phyloP scores from a whole-genome alignment of 2,888 invertebrate genomes.

The Encarsia formosa region DNA sequence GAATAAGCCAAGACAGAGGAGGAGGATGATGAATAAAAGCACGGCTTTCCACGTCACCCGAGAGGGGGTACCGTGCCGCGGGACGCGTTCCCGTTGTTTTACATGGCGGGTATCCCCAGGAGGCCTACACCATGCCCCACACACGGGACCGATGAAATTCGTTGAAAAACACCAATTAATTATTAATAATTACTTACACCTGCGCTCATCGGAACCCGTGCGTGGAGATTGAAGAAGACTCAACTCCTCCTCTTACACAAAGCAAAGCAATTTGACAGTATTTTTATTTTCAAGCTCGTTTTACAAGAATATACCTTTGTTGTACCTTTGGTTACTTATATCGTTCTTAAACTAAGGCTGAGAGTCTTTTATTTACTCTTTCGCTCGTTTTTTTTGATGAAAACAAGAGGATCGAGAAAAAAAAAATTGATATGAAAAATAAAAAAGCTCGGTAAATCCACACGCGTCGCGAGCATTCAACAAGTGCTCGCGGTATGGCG shows the following conservation, averaged over 20 bases:
- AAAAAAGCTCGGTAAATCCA: no score
- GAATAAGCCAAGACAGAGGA: not conserved
- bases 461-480: conserved; percentile 19
- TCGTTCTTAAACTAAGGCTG: not conserved
- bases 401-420: no score
- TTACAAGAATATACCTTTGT: conserved; percentile 21
- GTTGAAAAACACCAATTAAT: not conserved
- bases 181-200: no score
- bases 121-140: conserved; percentile 36
- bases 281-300: conserved; percentile 19
- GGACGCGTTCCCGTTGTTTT: conserved; percentile 52
- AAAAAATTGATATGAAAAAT: no score
- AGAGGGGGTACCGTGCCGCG: conserved; percentile 48
- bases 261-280: conserved; percentile 27
- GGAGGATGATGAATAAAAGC: conserved; percentile 22
- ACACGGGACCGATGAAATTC: not conserved
- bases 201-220: no score
- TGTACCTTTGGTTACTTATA: conserved; percentile 6
- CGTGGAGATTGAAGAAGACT: no score
- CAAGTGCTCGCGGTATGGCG: conserved; percentile 6
- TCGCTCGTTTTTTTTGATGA: no score
- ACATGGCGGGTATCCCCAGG: conserved; percentile 52
- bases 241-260: not conserved
- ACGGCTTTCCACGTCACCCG: conserved; percentile 52
- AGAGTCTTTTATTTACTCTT: no score